Base-by-base conservation (phyloP, 2,113 vertebrate genomes). In the Cavia porcellus region DNA sequence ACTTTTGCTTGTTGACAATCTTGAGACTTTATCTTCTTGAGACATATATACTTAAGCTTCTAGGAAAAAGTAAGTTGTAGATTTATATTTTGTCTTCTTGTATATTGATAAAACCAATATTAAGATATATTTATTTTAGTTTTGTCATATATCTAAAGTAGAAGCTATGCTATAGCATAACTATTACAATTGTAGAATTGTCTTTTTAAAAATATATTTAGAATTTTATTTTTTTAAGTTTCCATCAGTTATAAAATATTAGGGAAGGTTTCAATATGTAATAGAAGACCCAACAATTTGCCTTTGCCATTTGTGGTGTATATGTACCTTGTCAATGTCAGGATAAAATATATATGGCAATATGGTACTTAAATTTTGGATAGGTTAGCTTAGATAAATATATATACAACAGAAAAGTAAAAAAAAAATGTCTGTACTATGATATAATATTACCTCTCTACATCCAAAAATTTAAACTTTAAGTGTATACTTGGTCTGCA, bases 391-490 rank as follows among this genome's bases (percentile, higher is more conserved):
- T 94, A 88, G 83, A 50, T 77, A n/a, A 59, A n/a, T n/a, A 86
- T 62, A 1, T 86, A 42, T 7, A 30, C 38, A 30, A 86, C 20
- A 90, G 22, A 89, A 86, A 55, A 50, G 4, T 82, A n/a, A n/a
- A n/a, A 90, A 85, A 32, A 92, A 68, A 90, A 90, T 92, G 4
- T 24, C 25, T 84, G 12, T 3, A 84, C 13, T 35, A 20, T 92
- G 30, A 81, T 95, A 94, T 42, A 77, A 85, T 83, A 92, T 86
- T 74, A 57, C 38, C 9, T 68, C 70, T 86, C 6, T 70, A 70
- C 1, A 87, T 7, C 2, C 38, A 28, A 2, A 72, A 42, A 85
- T 94, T 72, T 75, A 82, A 70, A 74, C 70, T 52, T 84, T 83
- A 90, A 74, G 24, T 42, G 10, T 5, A 81, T n/a, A 45, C 57